Base-by-base conservation (phyloP, 2,113 vertebrate genomes). In the Prochilodus magdalenae region DNA sequence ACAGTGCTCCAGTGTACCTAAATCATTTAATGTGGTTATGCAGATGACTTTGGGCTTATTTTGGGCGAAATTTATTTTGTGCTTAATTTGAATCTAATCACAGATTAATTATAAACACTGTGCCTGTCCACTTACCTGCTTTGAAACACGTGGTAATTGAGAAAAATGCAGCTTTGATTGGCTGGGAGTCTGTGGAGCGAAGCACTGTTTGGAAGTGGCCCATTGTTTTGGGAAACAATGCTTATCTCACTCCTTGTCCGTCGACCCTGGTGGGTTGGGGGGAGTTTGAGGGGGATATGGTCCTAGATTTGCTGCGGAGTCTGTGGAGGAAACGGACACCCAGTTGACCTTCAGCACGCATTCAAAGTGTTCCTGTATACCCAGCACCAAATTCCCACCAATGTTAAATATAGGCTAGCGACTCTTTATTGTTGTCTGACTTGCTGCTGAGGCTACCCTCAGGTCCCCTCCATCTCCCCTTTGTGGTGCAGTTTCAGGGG, bases 211-310 rank as follows among this genome's bases (percentile, higher is more conserved):
- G 90, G 93, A 94, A 91, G 90, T 92, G 87, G 85, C 85, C 90
- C 90, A 94, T 95, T 95, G 94, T 95, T 93, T 92, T 78, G 87
- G 87, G 33, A 91, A 94, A 95, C 93, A 94, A 94, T 94, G 93
- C 91, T 92, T 94, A 93, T 93, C 92, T 92, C 86, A 91, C 90
- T 89, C 90, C 91, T 92, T 92, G 88, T 89, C 86, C 85, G 87
- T 83, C 86, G 85, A 79, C 88, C 18, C 47, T n/a, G 47, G 75
- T 51, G 67, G 57, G 57, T 62, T 63, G 3, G 5, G 22, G 12
- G 80, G 79, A 15, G 49, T 78, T 15, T 10, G 18, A 5, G 16
- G n/a, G 36, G 74, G 75, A 84, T 84, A 81, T 75, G 86, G 89
- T 84, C 11, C 33, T 82, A 67, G 0, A 79, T 89, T 91, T 77